Percentiles rank a stretch among this genome's conserved stretches.
Conservation (phyloP, 2,888 invertebrate genomes). For the Catotricha subobsoleta region DNA sequence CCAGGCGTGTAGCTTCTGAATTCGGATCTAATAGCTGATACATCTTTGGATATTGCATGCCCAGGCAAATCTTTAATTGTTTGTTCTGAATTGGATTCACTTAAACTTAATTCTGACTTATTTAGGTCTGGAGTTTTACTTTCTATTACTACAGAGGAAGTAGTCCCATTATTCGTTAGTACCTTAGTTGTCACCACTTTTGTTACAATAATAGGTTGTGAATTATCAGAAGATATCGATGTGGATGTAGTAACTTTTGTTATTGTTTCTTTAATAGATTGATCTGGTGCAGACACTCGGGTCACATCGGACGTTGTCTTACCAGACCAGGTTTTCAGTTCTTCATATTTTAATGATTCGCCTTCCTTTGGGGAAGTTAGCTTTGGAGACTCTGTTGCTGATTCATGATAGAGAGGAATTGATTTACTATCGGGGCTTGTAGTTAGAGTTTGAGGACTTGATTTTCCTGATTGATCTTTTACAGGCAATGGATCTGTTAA, state of each 20-base stretch:
- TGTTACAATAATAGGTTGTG: neutral
- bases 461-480: conserved; percentile 28
- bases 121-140: conserved; percentile 31
- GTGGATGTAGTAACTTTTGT: neutral
- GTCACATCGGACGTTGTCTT: conserved; percentile 17
- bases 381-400: conserved; percentile 32
- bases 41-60: conserved; percentile 26
- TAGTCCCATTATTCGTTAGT: conserved; percentile 21
- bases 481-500: conserved; percentile 29
- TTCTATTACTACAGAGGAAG: conserved; percentile 27
- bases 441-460: conserved; percentile 22
- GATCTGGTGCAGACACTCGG: conserved; percentile 29
- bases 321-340: conserved; percentile 19
- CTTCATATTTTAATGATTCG: conserved; percentile 22
- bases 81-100: conserved; percentile 1
- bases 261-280: no score
- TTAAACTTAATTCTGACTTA: conserved; percentile 4
- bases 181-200: conserved; percentile 12
- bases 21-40: conserved; percentile 36
- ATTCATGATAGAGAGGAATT: conserved; percentile 39
- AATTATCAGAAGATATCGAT: neutral
- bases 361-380: conserved; percentile 23
- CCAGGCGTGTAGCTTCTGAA: conserved; percentile 41
- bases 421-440: conserved; percentile 34
- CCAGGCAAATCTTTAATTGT: conserved; percentile 10